Conservation (phyloP, 2,113 vertebrate species). For the Chrysemys picta region DNA sequence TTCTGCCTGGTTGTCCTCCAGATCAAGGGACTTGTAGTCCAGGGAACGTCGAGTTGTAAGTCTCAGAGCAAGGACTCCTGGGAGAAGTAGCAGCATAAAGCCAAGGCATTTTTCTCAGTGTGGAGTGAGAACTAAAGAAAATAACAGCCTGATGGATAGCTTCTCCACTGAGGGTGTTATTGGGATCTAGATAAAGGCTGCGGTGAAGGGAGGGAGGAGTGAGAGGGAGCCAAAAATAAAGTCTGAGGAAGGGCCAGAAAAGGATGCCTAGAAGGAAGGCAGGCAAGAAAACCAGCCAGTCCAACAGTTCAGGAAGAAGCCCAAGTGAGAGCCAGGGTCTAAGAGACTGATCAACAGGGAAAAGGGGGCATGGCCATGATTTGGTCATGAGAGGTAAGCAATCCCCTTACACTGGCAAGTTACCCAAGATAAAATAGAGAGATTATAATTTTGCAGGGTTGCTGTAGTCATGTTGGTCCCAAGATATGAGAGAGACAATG, state of each 20-base stretch:
- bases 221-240: not conserved
- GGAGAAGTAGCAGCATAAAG: not conserved
- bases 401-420: fast-evolving
- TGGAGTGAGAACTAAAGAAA: not conserved
- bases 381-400: not conserved
- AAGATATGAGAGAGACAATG: not conserved
- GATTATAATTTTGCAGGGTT: not conserved
- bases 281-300: not conserved
- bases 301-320: not conserved
- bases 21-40: not conserved
- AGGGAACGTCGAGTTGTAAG: not conserved
- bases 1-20: not conserved
- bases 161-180: not conserved
- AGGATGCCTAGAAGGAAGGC: not conserved
- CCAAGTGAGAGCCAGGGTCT: not conserved
- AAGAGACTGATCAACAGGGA: fast-evolving
- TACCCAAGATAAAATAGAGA: not conserved
- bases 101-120: not conserved
- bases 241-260: not conserved
- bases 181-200: not conserved
- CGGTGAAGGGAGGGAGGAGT: not conserved
- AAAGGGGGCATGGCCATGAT: fast-evolving
- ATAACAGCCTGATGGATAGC: not conserved
- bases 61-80: not conserved
- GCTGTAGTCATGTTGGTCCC: not conserved